Percentiles rank a stretch among this genome's conserved stretches.
These are phyloP conservation scores for Cylindroiulus punctatus DNA, from an alignment of 2,888 invertebrate genomes.

Conservation along the genomic window DNA sequence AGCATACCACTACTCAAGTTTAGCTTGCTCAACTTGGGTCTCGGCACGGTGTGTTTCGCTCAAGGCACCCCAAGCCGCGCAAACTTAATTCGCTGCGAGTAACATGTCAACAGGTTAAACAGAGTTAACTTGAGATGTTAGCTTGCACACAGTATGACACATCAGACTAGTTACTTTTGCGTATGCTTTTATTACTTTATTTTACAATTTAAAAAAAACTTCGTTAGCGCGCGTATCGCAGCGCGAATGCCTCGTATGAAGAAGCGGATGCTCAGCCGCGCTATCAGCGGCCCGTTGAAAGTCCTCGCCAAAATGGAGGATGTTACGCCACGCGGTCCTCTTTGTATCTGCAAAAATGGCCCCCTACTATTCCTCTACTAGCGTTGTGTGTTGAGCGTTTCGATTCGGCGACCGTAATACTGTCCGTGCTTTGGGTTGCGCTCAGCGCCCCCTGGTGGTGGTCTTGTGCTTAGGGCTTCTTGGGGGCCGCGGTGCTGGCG, in stretches of 20 bases:
- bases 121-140: no score
- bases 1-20: no score
- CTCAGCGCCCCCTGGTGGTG: neutral
- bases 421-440: neutral
- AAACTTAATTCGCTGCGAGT: no score
- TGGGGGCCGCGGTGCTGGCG: neutral
- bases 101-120: no score
- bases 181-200: neutral
- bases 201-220: slow-evolving; percentile 23
- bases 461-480: neutral
- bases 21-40: no score
- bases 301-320: slow-evolving; percentile 28
- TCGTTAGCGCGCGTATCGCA: neutral
- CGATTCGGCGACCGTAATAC: neutral
- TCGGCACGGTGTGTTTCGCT: no score
- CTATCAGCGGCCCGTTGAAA: no score
- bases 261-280: neutral
- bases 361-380: neutral
- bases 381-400: neutral
- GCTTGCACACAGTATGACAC: no score
- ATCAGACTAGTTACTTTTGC: neutral
- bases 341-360: no score
- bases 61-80: no score
- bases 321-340: neutral
- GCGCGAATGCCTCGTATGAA: slow-evolving; percentile 22